Percentiles rank a stretch among this genome's conserved stretches.
Conservation (phyloP, 2,888 invertebrate genomes). For the Dryocosmus kuriphilus region DNA sequence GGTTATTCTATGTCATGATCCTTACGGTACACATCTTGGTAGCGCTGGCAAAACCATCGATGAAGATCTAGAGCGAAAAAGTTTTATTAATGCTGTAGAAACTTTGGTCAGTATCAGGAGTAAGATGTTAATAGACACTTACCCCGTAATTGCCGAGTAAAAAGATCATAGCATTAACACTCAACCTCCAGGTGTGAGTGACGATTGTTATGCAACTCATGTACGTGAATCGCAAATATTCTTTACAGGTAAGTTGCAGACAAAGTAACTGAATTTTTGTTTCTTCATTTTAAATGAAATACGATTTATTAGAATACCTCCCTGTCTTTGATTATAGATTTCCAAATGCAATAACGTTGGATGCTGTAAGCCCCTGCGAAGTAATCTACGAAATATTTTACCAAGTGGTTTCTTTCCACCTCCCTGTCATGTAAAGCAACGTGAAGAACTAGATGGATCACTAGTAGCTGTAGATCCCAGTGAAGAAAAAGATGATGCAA, state of each 20-base stretch:
- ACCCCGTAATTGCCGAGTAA: conserved; percentile 53
- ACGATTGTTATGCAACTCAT: too few species aligned
- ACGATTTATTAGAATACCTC: background rate
- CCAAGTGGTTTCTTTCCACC: too few species aligned
- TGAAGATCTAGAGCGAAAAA: conserved; percentile 64
- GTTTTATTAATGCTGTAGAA: conserved; percentile 70
- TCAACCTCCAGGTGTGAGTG: background rate
- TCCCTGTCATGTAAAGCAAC: too few species aligned
- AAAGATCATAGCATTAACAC: background rate
- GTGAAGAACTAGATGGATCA: too few species aligned
- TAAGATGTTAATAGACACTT: conserved; percentile 63
- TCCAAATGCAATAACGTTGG: too few species aligned
- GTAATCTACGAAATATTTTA: too few species aligned
- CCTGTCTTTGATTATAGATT: background rate
- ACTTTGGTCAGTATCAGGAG: conserved; percentile 68
- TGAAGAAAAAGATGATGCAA: background rate
- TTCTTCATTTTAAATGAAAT: background rate
- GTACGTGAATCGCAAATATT: too few species aligned
- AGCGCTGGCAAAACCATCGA: conserved; percentile 64
- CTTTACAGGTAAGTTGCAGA: too few species aligned
- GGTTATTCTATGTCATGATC: conserved; percentile 64
- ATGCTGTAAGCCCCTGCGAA: too few species aligned
- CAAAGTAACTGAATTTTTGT: background rate
- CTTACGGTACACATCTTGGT: conserved; percentile 66
- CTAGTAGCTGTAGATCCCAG: too few species aligned